phyloP scores from a whole-genome alignment of 2,888 invertebrate genomes.

The Torymus tubicola region DNA sequence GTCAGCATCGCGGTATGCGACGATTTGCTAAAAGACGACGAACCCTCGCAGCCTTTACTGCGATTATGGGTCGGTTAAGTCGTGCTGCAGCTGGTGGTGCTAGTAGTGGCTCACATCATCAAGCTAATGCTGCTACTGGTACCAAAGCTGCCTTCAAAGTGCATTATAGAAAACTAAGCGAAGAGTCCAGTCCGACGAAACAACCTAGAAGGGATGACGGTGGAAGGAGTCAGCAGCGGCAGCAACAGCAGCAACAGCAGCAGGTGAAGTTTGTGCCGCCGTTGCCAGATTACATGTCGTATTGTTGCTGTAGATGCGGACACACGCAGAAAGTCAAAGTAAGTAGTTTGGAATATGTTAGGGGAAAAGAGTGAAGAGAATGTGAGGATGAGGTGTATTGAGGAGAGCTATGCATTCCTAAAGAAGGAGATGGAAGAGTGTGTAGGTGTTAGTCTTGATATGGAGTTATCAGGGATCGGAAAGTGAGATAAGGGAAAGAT shows the following conservation, averaged over 20 bases:
- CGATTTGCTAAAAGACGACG: slow-evolving; percentile 74
- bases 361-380: no score
- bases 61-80: slow-evolving; percentile 79
- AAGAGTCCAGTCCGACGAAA: slow-evolving; percentile 77
- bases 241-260: slow-evolving; percentile 61
- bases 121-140: not conserved
- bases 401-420: no score
- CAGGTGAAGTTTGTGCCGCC: slow-evolving; percentile 77
- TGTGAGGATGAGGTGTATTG: no score
- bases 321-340: slow-evolving; percentile 81
- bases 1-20: slow-evolving; percentile 71
- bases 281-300: slow-evolving; percentile 79
- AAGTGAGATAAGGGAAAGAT: no score
- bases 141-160: slow-evolving; percentile 78
- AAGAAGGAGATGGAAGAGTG: no score
- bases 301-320: slow-evolving; percentile 81
- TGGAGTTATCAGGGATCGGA: no score
- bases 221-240: not conserved
- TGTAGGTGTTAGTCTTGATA: no score
- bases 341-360: slow-evolving; percentile 62
- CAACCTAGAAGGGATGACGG: slow-evolving; percentile 58
- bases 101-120: not conserved
- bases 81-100: slow-evolving; percentile 68
- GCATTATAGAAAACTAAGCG: slow-evolving; percentile 80
- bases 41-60: slow-evolving; percentile 73